Base-by-base conservation (phyloP, 2,888 invertebrate species). In the Cerastis rubricosa region DNA sequence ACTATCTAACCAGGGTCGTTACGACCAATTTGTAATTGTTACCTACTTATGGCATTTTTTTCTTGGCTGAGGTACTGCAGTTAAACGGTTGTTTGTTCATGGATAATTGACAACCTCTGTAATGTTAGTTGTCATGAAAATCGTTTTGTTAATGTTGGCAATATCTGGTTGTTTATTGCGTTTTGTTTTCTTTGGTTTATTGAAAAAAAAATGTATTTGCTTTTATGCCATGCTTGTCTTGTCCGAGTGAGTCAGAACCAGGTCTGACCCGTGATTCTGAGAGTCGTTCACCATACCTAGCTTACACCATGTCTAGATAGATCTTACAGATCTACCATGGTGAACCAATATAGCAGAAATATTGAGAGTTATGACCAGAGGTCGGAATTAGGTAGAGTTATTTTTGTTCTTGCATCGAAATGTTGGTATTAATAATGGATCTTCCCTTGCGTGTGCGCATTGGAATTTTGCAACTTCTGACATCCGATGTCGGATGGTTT, bases 1-100 rank as follows among this genome's bases (percentile, higher is more conserved):
- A 93, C 95, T 96, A 92, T 86, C 91, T 96, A 95, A 96, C 91
- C 87, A 90, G 91, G 80, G 88, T 93, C 92, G 92, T 96, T 96
- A 95, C 88, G 90, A 89, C 87, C 84, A 94, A 94, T 94, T 93
- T 95, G 96, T 96, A 96, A 96, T 96, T 96, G 95, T 89, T 94
- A 92, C 90, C 91, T 92, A 92, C 91, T 95, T 94, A 94, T 90
- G 86, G 92, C 92, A 93, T 93, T 95, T 93, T 95, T 94, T 92
- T 92, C 91, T 92, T 74, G 76, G 66, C 75, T n/a, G 74, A 29
- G 14, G 12, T 84, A 85, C 78, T 83, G 81, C 81, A 85, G 83
- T 88, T 91, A 91, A 91, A 88, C 85, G 78, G 68, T 85, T 87
- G 81, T 91, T 91, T 90, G 86, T 88, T 86, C n/a, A 25, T 66